Evolutionary conservation across 2,113 vertebrate genomes (phyloP), one percentile per base, ranked within the genome.

Genomic region (Herpetotheres cachinnans): DNA sequence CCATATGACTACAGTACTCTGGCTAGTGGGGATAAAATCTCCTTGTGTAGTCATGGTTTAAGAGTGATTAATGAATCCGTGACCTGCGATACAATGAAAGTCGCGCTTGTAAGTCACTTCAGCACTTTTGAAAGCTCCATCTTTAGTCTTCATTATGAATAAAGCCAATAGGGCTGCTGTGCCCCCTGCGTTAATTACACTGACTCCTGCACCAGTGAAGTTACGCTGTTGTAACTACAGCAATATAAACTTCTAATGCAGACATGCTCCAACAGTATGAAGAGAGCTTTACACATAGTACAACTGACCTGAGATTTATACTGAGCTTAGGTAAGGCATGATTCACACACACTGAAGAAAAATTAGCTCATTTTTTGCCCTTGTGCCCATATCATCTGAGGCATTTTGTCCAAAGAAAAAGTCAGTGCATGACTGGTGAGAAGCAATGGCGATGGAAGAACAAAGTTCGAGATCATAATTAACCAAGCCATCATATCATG

Each of bases 71-170:
- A 95, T 93, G 96, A 80, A 72, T 82, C 78, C 2, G 0, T 84
- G 94, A 94, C 77, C 81, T 91, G 61, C 3, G 3, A 86, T 84
- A 89, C 83, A 30, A 65, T 0, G 0, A 42, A 70, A 96, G 52
- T n/a, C 0, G 0, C 0, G 0, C 59, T 86, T 93, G 3, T 77
- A 83, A 92, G 95, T 95, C 91, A 91, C 83, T 92, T 93, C 44
- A 25, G 63, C 61, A 95, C 84, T 93, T 95, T 74, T 86, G 76
- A 86, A 93, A 95, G 46, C 93, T 86, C 95, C 80, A 72, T 94
- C 94, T 89, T 96, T 91, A 89, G 69, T 95, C 97, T 97, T 95
- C 86, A 95, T 95, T 95, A 96, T 66, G 34, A 61, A 79, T 27
- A 90, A 77, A 1, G 6, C 59, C 91, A 55, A 59, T 9, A 54